Conservation (phyloP, 2,797 vertebrate species). For the Hapalemur alaotrensis region DNA sequence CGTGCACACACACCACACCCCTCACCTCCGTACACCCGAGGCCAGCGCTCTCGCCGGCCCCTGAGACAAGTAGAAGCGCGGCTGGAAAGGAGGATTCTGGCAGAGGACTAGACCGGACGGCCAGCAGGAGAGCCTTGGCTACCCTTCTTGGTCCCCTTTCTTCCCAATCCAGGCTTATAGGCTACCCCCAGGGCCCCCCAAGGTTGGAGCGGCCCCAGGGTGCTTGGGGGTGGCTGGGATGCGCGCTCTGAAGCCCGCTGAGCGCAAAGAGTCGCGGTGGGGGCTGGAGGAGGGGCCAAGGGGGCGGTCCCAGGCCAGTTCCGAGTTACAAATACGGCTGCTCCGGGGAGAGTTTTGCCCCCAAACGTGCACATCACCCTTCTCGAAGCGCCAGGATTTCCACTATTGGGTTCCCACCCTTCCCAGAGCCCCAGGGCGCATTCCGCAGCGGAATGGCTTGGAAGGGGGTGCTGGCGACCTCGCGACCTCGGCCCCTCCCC, state of each 20-base stretch:
- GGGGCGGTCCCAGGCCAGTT: conserved; percentile 55
- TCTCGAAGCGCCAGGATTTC: neutral
- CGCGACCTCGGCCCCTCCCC: rapidly evolving
- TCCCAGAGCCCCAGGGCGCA: neutral
- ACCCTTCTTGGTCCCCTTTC: neutral
- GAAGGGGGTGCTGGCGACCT: neutral
- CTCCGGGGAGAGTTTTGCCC: neutral
- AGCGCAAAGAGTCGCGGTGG: rapidly evolving
- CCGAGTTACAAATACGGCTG: neutral
- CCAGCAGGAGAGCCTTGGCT: neutral
- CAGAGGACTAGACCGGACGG: neutral
- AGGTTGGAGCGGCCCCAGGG: neutral
- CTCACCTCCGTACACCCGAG: neutral
- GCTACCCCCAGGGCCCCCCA: neutral
- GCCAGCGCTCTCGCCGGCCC: rapidly evolving
- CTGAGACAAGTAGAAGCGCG: neutral
- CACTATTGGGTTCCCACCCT: neutral
- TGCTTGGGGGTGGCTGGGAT: too few relatives aligned
- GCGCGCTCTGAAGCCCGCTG: rapidly evolving
- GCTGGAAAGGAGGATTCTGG: neutral
- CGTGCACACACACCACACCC: neutral
- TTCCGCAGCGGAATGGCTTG: neutral
- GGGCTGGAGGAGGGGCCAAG: conserved; percentile 48
- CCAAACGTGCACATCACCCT: neutral
- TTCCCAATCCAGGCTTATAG: neutral